These are phyloP conservation scores for Onthophagus sagittarius DNA, from an alignment of 2,888 invertebrate genomes.

Conservation along the genomic window DNA sequence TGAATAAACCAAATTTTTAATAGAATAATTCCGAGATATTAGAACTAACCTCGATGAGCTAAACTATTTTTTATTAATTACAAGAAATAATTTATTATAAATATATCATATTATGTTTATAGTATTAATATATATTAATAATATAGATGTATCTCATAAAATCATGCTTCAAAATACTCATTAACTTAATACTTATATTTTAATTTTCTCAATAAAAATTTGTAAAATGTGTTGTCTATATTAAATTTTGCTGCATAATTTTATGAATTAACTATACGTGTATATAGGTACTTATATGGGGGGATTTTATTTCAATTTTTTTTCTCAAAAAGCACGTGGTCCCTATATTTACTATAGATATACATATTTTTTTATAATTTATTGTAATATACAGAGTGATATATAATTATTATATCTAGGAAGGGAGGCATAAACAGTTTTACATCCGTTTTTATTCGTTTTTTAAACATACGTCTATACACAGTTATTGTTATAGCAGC, in stretches of 20 bases:
- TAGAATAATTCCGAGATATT: too few species aligned
- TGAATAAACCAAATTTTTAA: too few species aligned
- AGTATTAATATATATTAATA: slow-evolving; percentile 1
- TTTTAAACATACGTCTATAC: neutral
- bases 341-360: slow-evolving; percentile 20
- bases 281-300: slow-evolving; percentile 17
- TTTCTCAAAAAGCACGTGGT: slow-evolving; percentile 16
- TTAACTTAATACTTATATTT: too few species aligned
- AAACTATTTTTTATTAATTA: neutral
- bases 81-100: neutral
- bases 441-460: slow-evolving; percentile 6
- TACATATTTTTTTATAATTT: neutral
- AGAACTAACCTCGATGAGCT: too few species aligned
- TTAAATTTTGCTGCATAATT: neutral
- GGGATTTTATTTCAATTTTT: slow-evolving; percentile 11
- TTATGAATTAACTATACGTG: neutral
- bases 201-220: neutral
- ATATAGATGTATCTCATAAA: neutral
- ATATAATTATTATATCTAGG: neutral
- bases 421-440: neutral
- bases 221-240: neutral
- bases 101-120: neutral
- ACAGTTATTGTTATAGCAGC: slow-evolving; percentile 29
- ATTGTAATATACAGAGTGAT: neutral
- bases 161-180: too few species aligned